Evolutionary conservation across 2,888 invertebrate species (phyloP), one percentile per base, ranked within the genome.

Genomic region (Papilio elwesi): DNA sequence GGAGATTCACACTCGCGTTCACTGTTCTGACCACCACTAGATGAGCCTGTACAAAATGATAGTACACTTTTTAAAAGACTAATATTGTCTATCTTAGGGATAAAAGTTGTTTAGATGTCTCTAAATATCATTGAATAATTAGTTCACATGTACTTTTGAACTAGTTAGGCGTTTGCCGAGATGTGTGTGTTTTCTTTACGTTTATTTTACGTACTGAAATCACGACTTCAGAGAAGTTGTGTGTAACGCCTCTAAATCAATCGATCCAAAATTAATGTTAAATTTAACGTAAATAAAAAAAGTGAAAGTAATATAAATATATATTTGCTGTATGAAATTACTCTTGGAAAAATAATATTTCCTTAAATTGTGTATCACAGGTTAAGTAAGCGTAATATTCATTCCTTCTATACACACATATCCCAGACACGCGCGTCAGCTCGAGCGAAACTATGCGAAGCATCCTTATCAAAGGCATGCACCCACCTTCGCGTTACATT

Each of bases 1-100:
- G 97, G 97, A 3, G 97, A 97, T 76, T 97, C 97, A 78, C 95
- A 95, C 57, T 95, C 95, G 3, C 91, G 85, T 72, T 95, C 95
- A 78, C 95, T 95, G 83, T 88, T 75, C 63, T 87, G 89, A 36
- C 85, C 85, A 49, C 83, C 85, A 55, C 80, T 85, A 15, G 76
- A 75, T 15, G 77, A 76, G 70, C 80, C 80, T 81, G 66, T 43
- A 43, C 43, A 9, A 6, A 43, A 43, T 43, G 6, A 43, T 9
- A 43, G 7, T 43, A 43, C 0, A 43, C 6, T 9, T 9, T 43
- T 43, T 26, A n/a, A n/a, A n/a, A n/a, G n/a, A n/a, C 4, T 26
- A 26, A 26, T 2, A 26, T 26, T 26, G 26, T 26, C 26, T 26
- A 26, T 26, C 26, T 26, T 26, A 26, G 4, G 4, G 26, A 26